Evolutionary conservation across 2,888 invertebrate genomes (phyloP), one percentile per base, ranked within the genome.

Genomic region (Rhimphoctona megacephalus): DNA sequence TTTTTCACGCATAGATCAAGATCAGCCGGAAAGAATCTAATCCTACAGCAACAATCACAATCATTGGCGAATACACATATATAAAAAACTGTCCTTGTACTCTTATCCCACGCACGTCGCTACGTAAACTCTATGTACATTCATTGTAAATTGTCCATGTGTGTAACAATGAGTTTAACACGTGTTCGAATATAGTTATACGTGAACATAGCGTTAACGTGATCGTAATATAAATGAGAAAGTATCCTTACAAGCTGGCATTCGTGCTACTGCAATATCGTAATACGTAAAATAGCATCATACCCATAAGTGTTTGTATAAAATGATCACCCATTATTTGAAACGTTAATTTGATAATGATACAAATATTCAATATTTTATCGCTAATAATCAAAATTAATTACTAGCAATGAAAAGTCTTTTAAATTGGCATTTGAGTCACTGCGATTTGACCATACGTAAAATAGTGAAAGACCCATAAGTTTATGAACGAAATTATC

Each of bases 221-320:
- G 91, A 90, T 89, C 87, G 87, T 89, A 89, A 88, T 91, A 88
- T 90, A 90, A 92, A 92, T 90, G 92, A 90, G 91, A 91, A 92
- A 92, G 92, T 91, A 88, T 87, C 88, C 88, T 87, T 89, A 90
- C 80, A 82, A 88, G 76, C 70, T 85, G 83, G 76, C 85, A 89
- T 89, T 82, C 70, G 80, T 84, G 83, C 73, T 49, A 70, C 77
- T 54, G 73, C 81, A 81, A 19, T 79, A 76, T 82, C 57, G 33
- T 74, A 54, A 2, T 43, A 70, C 54, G 69, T 69, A 67, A 66
- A 64, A 52, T 70, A 57, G 66, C 8, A 52, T 66, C 39, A 25
- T n/a, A 30, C 25, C 52, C 46, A 52, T 36, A 33, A 33, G 33
- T 25, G n/a, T 74, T n/a, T n/a, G 17, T 46, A 64, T 19, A 30